phyloP scores from a whole-genome alignment of 2,888 invertebrate species.

The Agrotis exclamationis region DNA sequence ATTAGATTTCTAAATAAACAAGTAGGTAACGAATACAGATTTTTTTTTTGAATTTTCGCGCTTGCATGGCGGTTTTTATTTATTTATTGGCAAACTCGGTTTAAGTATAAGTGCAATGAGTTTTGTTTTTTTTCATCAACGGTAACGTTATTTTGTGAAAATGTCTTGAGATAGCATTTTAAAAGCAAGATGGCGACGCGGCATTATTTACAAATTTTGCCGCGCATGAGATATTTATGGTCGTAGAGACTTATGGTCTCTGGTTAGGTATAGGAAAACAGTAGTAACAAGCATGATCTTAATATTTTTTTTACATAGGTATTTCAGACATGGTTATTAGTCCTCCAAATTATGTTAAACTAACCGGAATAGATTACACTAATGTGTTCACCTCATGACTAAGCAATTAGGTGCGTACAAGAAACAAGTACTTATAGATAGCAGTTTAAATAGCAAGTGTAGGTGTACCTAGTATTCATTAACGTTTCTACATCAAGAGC shows the following conservation, averaged over 20 bases:
- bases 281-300: not conserved
- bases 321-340: not conserved
- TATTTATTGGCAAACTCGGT: too few species aligned
- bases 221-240: too few species aligned
- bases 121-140: too few species aligned
- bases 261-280: too few species aligned
- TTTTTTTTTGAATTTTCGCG: not conserved
- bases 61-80: not conserved
- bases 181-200: too few species aligned
- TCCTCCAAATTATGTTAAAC: constrained; percentile 4
- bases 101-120: too few species aligned
- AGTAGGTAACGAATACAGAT: not conserved
- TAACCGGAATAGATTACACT: constrained; percentile 31
- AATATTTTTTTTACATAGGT: not conserved
- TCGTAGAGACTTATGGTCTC: too few species aligned
- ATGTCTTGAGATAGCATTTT: too few species aligned
- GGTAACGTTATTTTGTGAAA: too few species aligned
- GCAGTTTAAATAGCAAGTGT: not conserved
- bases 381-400: constrained; percentile 23
- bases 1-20: constrained; percentile 8
- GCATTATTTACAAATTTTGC: too few species aligned
- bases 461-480: constrained; percentile 28
- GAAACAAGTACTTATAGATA: not conserved
- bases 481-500: constrained; percentile 21
- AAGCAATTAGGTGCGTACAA: constrained; percentile 11